Evolutionary conservation across 2,113 vertebrate species (phyloP).

Genomic region (Corythaeola cristata): DNA sequence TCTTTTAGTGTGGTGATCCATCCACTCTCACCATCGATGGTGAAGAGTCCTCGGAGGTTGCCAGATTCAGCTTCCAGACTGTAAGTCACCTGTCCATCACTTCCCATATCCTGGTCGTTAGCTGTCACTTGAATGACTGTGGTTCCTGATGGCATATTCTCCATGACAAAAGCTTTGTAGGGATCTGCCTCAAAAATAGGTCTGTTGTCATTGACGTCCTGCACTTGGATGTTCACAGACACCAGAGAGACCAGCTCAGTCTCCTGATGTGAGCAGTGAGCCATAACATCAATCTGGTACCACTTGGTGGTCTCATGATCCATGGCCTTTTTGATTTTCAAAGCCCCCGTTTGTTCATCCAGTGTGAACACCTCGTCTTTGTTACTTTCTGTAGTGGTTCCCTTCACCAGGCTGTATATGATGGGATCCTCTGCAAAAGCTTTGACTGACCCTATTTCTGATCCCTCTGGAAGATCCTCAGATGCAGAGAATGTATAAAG

Average conservation of each 20-base stretch:
- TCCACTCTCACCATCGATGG: constrained; percentile 88
- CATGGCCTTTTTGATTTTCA: constrained; percentile 87
- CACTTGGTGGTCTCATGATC: constrained; percentile 94
- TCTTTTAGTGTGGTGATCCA: constrained; percentile 88
- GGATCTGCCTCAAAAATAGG: constrained; percentile 93
- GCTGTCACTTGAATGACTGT: constrained; percentile 96
- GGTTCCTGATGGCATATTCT: constrained; percentile 93
- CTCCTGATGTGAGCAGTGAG: constrained; percentile 87
- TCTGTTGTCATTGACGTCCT: constrained; percentile 95
- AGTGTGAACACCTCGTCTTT: constrained; percentile 87
- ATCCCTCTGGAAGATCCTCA: constrained; percentile 89
- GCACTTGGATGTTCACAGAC: constrained; percentile 91
- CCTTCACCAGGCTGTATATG: constrained; percentile 94
- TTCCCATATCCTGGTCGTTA: constrained; percentile 91
- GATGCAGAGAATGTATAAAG: constrained; percentile 91
- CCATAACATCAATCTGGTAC: constrained; percentile 94
- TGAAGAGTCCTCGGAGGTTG: constrained; percentile 79
- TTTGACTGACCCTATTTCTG: constrained; percentile 89
- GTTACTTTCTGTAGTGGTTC: constrained; percentile 94
- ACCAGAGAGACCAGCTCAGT: constrained; percentile 89
- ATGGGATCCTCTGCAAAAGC: constrained; percentile 88
- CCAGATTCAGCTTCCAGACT: constrained; percentile 78
- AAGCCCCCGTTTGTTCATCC: constrained; percentile 84
- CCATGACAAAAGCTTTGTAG: constrained; percentile 89
- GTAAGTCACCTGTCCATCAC: constrained; percentile 90